Evolutionary conservation across 2,888 invertebrate species (phyloP).

Genomic region (Xylota segnis): DNA sequence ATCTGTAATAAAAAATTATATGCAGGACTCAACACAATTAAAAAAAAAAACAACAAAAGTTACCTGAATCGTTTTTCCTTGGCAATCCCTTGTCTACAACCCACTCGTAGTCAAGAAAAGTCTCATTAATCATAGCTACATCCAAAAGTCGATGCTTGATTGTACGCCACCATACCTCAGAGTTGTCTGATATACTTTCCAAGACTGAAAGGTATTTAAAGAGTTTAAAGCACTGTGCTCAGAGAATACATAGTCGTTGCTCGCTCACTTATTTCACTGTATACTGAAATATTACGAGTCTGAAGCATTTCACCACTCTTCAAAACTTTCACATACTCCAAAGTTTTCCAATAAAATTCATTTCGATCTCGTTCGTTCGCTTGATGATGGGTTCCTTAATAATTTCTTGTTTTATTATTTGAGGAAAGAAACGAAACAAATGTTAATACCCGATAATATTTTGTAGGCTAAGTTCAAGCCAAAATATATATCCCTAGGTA

Average conservation of each 20-base stretch:
- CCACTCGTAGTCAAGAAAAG: conserved; percentile 59
- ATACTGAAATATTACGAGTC: conserved; percentile 66
- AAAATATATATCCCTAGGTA: conserved; percentile 62
- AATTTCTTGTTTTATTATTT: conserved; percentile 51
- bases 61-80: conserved; percentile 53
- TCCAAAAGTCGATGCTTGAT: conserved; percentile 58
- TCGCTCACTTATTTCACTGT: conserved; percentile 64
- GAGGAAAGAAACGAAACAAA: conserved; percentile 28
- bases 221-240: conserved; percentile 33
- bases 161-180: conserved; percentile 52
- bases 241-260: conserved; percentile 8
- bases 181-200: conserved; percentile 55
- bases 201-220: conserved; percentile 51
- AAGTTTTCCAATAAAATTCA: conserved; percentile 73
- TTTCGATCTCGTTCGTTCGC: conserved; percentile 49
- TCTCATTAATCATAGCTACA: conserved; percentile 8
- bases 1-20: conserved; percentile 26
- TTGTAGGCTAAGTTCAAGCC: conserved; percentile 68
- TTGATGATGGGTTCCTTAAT: conserved; percentile 43
- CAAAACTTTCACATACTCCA: conserved; percentile 65
- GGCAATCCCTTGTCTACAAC: conserved; percentile 60
- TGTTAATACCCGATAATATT: conserved; percentile 56
- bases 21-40: not conserved
- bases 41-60: not conserved
- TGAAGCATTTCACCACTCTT: conserved; percentile 36